phyloP scores from a whole-genome alignment of 2,888 invertebrate species.

The Chloroclysta siterata region DNA sequence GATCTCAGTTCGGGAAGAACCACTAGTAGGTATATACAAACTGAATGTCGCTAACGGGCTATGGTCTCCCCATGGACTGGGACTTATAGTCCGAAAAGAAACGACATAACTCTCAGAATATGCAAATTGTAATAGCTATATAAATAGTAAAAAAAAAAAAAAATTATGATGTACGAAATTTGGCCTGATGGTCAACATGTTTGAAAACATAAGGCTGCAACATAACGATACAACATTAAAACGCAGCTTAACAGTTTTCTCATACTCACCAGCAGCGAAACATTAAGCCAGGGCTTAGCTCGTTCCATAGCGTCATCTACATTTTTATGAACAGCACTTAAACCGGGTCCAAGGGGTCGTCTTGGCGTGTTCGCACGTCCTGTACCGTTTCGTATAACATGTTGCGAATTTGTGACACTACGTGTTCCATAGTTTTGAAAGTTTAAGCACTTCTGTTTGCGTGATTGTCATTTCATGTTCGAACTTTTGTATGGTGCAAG shows the following conservation, averaged over 20 bases:
- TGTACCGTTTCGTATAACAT: slow-evolving; percentile 16
- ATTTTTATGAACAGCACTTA: slow-evolving; percentile 29
- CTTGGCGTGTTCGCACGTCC: slow-evolving; percentile 13
- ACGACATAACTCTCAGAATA: too few species aligned
- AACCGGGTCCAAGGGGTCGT: slow-evolving; percentile 1
- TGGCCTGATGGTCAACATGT: too few species aligned
- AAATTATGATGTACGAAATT: too few species aligned
- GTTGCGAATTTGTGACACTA: slow-evolving; percentile 20
- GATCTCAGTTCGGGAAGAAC: too few species aligned
- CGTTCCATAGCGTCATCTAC: slow-evolving; percentile 13
- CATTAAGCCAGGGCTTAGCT: slow-evolving; percentile 14
- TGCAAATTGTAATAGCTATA: too few species aligned
- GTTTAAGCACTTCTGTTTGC: slow-evolving; percentile 41
- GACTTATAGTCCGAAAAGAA: too few species aligned
- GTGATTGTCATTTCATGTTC: slow-evolving; percentile 45
- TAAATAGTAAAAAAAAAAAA: too few species aligned
- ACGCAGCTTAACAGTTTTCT: background rate
- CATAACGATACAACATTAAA: background rate
- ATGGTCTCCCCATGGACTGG: too few species aligned
- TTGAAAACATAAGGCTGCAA: background rate
- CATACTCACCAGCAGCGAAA: slow-evolving; percentile 1
- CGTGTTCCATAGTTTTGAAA: slow-evolving; percentile 44
- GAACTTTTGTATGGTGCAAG: slow-evolving; percentile 25
- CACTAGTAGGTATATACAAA: too few species aligned
- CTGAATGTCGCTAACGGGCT: too few species aligned